These are phyloP conservation scores for Isotomurus palustris DNA, from an alignment of 2,888 invertebrate genomes.

Conservation along the genomic window DNA sequence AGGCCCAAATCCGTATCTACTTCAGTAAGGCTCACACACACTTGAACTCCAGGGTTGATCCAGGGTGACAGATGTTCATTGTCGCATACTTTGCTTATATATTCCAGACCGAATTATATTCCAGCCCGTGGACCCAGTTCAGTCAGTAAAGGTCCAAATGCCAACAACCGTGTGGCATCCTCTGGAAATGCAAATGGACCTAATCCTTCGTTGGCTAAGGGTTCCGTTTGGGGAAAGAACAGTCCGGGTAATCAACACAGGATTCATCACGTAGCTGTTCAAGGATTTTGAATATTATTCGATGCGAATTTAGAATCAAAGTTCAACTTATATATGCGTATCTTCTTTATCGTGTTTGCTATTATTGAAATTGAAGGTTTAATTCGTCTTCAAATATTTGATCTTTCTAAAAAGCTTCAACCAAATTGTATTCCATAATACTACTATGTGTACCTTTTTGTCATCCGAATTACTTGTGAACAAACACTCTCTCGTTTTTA, in stretches of 20 bases:
- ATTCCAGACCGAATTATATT: slow-evolving; percentile 36
- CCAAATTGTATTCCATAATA: too few species aligned
- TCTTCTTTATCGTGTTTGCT: too few species aligned
- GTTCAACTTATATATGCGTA: too few species aligned
- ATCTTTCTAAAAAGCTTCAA: too few species aligned
- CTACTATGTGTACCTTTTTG: too few species aligned
- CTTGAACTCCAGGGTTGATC: background rate
- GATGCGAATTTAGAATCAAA: too few species aligned
- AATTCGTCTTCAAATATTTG: too few species aligned
- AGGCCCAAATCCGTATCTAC: slow-evolving; percentile 43
- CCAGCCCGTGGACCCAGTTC: slow-evolving; percentile 30
- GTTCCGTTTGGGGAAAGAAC: slow-evolving; percentile 35
- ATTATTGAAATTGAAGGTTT: too few species aligned
- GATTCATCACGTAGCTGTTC: slow-evolving; percentile 35
- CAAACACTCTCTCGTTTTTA: too few species aligned
- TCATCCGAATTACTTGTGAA: too few species aligned
- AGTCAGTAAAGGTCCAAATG: slow-evolving; percentile 66
- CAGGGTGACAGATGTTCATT: background rate
- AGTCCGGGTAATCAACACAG: slow-evolving; percentile 16
- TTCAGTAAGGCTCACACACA: slow-evolving; percentile 33
- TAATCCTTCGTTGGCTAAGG: slow-evolving; percentile 39
- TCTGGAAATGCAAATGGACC: slow-evolving; percentile 70
- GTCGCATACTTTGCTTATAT: background rate
- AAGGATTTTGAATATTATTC: slow-evolving; percentile 20
- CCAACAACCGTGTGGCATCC: slow-evolving; percentile 68